A percentile compares a stretch with the other conserved stretches of the same genome.
Conservation (phyloP, 2,113 vertebrate genomes). For the Plectropomus leopardus region DNA sequence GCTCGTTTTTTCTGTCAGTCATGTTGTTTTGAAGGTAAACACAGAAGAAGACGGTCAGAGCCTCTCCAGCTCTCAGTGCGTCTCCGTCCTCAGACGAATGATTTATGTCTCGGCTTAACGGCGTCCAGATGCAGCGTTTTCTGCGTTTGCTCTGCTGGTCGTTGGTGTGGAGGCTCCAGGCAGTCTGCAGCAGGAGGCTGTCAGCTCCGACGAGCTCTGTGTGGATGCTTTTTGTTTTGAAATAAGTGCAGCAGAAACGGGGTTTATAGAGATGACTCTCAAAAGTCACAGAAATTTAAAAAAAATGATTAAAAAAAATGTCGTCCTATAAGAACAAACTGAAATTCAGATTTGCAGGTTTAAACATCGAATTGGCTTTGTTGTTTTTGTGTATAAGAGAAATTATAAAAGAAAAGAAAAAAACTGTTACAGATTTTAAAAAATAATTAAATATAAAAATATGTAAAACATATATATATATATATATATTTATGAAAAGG, state of each 20-base stretch:
- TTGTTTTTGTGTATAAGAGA: too few relatives aligned
- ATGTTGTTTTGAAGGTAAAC: constrained; percentile 47
- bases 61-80: constrained; percentile 40
- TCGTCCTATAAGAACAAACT: too few relatives aligned
- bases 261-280: too few relatives aligned
- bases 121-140: constrained; percentile 77
- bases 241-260: constrained; percentile 7
- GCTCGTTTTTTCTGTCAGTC: not conserved
- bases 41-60: constrained; percentile 54
- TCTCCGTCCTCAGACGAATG: constrained; percentile 52
- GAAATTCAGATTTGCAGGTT: too few relatives aligned
- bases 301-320: too few relatives aligned
- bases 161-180: constrained; percentile 64
- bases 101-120: constrained; percentile 74
- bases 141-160: constrained; percentile 63
- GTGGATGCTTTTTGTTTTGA: constrained; percentile 15
- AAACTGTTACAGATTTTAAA: too few relatives aligned
- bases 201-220: constrained; percentile 28
- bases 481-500: too few relatives aligned
- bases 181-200: constrained; percentile 66
- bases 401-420: too few relatives aligned
- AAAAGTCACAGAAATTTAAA: too few relatives aligned
- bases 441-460: too few relatives aligned
- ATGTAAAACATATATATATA: too few relatives aligned
- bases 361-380: too few relatives aligned